A percentile compares a stretch with the other conserved stretches of the same genome.
phyloP scores from a whole-genome alignment of 2,113 vertebrate species.

The Misgurnus anguillicaudatus region DNA sequence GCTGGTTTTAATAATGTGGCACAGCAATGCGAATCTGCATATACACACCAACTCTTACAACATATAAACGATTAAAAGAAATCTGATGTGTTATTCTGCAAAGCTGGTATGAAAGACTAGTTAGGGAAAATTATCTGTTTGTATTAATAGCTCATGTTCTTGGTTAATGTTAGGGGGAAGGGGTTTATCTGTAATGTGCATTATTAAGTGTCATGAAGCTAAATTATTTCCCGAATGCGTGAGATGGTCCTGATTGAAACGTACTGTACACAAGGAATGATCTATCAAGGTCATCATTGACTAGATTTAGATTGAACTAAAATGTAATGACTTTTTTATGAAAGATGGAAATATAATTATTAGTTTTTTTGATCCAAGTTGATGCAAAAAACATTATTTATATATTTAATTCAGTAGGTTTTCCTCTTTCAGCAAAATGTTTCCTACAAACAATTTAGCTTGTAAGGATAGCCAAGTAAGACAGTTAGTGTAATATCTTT shows the following conservation, averaged over 20 bases:
- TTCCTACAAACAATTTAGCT: not conserved
- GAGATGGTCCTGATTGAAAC: not conserved
- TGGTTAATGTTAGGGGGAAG: no score
- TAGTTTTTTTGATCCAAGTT: not conserved
- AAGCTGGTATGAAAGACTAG: not conserved
- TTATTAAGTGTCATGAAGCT: no score
- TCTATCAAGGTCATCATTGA: not conserved
- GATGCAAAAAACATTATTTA: not conserved
- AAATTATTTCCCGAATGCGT: no score
- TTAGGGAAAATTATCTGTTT: no score
- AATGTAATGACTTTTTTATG: not conserved
- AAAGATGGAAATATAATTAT: not conserved
- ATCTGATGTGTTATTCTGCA: not conserved
- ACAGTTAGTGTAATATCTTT: conserved; percentile 7
- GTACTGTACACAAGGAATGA: not conserved
- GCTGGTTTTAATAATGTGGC: conserved; percentile 53
- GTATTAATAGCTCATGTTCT: no score
- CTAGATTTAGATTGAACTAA: not conserved
- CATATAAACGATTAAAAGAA: not conserved
- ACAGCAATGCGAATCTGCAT: conserved; percentile 33
- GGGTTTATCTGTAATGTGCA: no score
- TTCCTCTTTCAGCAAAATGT: no score
- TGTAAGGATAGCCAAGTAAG: not conserved
- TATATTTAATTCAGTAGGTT: not conserved
- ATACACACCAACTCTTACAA: not conserved